phyloP scores from a whole-genome alignment of 2,113 vertebrate genomes.

The Etheostoma spectabile region DNA sequence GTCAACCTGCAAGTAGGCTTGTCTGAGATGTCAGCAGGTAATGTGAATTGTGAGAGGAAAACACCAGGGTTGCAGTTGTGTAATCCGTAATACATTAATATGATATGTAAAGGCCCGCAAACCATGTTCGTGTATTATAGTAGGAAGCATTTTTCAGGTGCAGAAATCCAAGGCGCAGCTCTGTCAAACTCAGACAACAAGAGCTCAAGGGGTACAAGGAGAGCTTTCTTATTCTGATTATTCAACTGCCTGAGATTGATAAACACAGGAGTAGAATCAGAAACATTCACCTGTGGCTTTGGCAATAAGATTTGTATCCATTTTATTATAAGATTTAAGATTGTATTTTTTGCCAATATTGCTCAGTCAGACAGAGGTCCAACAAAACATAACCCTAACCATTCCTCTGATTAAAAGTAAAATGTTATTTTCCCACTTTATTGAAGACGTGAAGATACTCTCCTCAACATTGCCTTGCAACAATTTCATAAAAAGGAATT shows the following conservation, averaged over 20 bases:
- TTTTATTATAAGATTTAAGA: too few species aligned
- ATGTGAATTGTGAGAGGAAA: not conserved
- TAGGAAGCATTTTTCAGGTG: not conserved
- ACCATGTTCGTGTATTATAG: not conserved
- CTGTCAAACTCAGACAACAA: conserved; percentile 17
- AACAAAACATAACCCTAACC: not conserved
- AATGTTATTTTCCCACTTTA: not conserved
- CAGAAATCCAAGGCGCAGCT: conserved; percentile 8
- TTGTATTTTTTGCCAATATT: not conserved
- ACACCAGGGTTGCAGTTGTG: not conserved
- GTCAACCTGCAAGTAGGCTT: conserved; percentile 1
- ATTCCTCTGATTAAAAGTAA: not conserved
- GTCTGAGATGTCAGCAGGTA: not conserved
- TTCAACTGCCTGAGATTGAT: not conserved
- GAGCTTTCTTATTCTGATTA: conserved; percentile 7
- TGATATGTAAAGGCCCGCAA: not conserved
- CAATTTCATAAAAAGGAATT: not conserved
- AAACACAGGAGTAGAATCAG: not conserved
- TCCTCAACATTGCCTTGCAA: not conserved
- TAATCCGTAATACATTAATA: not conserved
- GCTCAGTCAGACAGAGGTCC: not conserved
- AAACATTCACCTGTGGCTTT: conserved; percentile 2
- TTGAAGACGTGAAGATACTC: not conserved
- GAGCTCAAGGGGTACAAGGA: conserved; percentile 1
- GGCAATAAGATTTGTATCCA: not conserved